Conservation (phyloP, 30 jellyfish, hydroid and myxozoan species). For the Cassiopea andromeda region DNA sequence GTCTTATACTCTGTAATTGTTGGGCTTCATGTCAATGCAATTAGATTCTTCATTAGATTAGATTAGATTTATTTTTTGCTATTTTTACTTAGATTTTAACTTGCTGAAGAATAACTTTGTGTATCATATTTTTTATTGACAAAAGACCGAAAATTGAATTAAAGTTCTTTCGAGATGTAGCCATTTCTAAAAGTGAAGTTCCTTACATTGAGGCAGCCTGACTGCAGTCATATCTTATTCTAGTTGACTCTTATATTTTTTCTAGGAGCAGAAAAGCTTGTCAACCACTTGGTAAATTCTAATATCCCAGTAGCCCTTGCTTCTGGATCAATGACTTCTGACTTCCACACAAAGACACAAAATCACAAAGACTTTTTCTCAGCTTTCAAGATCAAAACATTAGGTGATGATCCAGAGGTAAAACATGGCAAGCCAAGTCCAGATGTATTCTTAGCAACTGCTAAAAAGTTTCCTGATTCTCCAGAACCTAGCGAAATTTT, state of each 20-base stretch:
- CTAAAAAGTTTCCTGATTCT: slow-evolving; percentile 55
- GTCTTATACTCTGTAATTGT: too few species aligned
- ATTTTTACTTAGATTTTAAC: too few species aligned
- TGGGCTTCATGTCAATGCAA: too few species aligned
- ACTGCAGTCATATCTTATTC: not conserved
- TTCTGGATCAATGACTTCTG: slow-evolving; percentile 80
- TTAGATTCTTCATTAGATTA: too few species aligned
- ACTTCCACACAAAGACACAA: slow-evolving; percentile 77
- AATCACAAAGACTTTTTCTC: slow-evolving; percentile 78
- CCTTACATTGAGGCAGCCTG: too few species aligned
- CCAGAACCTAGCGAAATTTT: slow-evolving; percentile 63
- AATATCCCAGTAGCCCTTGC: slow-evolving; percentile 91
- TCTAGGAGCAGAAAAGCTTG: slow-evolving; percentile 86
- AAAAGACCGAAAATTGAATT: too few species aligned
- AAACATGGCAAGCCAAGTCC: slow-evolving; percentile 95
- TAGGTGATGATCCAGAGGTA: slow-evolving; percentile 86
- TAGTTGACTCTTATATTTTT: not conserved
- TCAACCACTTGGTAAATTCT: slow-evolving; percentile 67
- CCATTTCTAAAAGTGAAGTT: too few species aligned
- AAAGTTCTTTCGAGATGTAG: too few species aligned
- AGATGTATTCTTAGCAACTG: slow-evolving; percentile 83
- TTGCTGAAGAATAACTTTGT: too few species aligned
- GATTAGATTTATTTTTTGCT: too few species aligned
- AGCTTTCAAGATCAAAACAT: slow-evolving; percentile 63
- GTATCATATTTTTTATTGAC: too few species aligned